Conservation (phyloP, 2,797 vertebrate species). For the Momotus momota region DNA sequence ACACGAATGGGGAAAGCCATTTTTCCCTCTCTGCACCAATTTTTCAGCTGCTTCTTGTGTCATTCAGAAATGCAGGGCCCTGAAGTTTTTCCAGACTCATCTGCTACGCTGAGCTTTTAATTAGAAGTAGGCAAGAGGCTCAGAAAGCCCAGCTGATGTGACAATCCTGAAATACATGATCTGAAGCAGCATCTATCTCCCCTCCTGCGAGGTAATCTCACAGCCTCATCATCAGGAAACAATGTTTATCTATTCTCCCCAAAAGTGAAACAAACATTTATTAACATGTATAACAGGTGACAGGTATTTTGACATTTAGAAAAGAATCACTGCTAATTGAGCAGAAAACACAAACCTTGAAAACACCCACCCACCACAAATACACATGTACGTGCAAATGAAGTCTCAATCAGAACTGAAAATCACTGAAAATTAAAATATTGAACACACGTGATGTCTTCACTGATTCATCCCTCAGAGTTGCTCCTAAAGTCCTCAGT, state of each 20-base stretch:
- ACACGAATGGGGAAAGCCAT: background rate
- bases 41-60: background rate
- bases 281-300: background rate
- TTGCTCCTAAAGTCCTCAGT: background rate
- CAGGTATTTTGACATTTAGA: conserved; percentile 36
- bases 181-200: background rate
- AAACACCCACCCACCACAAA: conserved; percentile 23
- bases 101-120: background rate
- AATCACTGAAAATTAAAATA: background rate
- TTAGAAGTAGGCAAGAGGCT: background rate
- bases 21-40: fast-evolving
- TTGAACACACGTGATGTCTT: background rate
- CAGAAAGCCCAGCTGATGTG: background rate
- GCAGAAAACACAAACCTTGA: background rate
- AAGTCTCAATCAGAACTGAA: background rate
- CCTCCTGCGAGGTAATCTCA: background rate
- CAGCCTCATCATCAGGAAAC: background rate
- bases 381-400: fast-evolving
- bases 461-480: background rate
- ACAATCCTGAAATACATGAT: background rate
- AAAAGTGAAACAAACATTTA: background rate
- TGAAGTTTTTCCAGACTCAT: background rate
- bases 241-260: background rate
- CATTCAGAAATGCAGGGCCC: background rate
- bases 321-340: background rate